These are phyloP conservation scores for Ophiodon elongatus DNA, from an alignment of 2,113 vertebrate genomes.

Conservation along the genomic window DNA sequence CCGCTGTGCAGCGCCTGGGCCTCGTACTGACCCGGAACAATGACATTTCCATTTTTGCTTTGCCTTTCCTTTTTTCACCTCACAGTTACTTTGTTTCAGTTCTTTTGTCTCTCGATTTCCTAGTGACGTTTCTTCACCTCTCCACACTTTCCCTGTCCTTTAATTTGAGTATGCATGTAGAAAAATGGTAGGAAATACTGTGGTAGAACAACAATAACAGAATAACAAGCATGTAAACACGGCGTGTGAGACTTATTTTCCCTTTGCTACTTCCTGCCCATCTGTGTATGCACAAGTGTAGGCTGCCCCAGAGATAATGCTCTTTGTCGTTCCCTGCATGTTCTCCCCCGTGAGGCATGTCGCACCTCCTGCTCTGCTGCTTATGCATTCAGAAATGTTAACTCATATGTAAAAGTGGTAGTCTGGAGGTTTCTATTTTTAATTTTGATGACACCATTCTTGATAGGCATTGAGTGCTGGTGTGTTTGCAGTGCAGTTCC, in stretches of 20 bases:
- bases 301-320: constrained; percentile 25
- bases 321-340: not conserved
- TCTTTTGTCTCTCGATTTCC: not conserved
- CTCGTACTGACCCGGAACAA: not conserved
- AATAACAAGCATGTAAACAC: constrained; percentile 28
- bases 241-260: not conserved
- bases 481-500: not conserved
- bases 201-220: not conserved
- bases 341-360: constrained; percentile 21
- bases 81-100: too few species aligned
- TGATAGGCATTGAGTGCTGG: not conserved
- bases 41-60: not conserved
- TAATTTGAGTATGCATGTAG: not conserved
- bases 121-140: not conserved
- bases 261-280: constrained; percentile 10
- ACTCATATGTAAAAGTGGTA: constrained; percentile 25
- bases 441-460: not conserved
- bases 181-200: not conserved
- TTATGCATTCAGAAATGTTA: constrained; percentile 39
- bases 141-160: not conserved
- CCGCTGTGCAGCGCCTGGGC: too few species aligned
- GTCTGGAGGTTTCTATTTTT: not conserved
- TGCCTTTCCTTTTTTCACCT: too few species aligned
- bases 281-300: constrained; percentile 38
- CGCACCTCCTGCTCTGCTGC: constrained; percentile 46